Base-by-base conservation (phyloP, 35 echinoderm and acorn worm species). In the Diadema setosum region DNA sequence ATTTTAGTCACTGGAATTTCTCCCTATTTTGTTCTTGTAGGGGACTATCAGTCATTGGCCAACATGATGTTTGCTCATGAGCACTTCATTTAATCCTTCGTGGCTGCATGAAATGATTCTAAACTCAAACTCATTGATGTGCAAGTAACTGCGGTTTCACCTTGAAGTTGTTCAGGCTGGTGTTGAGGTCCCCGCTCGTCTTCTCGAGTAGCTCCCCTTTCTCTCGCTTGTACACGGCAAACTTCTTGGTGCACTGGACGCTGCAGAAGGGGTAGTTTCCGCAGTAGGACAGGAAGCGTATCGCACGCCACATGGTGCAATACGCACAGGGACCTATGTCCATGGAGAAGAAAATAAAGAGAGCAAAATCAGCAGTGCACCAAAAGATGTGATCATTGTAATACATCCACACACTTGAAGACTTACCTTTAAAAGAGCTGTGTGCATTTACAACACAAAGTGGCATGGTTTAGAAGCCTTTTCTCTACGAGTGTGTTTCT, bases 231-330 rank as follows among this genome's bases (percentile, higher is more conserved):
- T 87, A 97, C 0, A 97, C 95, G 5, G 95, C 91, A 93, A 93
- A 97, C 40, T 97, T 97, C 76, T 97, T 97, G 15, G 95, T 97
- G 73, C 95, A 97, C 42, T 55, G 82, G 37, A 97, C 95, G 87
- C 95, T 97, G 44, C 95, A 97, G 91, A 97, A 97, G 40, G 90
- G 95, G 91, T 89, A 97, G 43, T 83, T 87, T 2, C 95, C 87
- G 82, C 95, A 97, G 87, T 97, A 93, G 32, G 95, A 97, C 83
- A 97, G 89, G 84, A 84, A 97, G 36, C 80, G 69, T 17, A 97
- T 92, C 20, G 87, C 75, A 23, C 95, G 87, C 95, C 95, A 97
- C 91, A 97, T 89, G 84, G 81, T 93, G 81, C 95, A 97, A 57
- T 97, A 97, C 3, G 95, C 87, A 65, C 95, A 97, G 14, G 95